Percentiles rank a stretch among this genome's conserved stretches.
Conservation (phyloP, 2,797 vertebrate genomes). For the Bovichtus diacanthus region DNA sequence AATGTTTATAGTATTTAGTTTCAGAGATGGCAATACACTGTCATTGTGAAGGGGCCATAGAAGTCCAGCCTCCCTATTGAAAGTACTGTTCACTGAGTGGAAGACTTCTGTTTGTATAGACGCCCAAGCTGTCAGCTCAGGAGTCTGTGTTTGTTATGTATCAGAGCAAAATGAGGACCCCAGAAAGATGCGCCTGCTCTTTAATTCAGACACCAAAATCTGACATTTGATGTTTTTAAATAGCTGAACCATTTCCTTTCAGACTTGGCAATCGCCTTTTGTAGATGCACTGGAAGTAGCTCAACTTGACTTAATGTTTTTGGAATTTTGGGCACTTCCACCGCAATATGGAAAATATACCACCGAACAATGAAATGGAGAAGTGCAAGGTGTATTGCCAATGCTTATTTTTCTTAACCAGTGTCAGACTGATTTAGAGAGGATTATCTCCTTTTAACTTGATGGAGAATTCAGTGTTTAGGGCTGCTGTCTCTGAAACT, state of each 20-base stretch:
- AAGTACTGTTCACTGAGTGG: constrained; percentile 17
- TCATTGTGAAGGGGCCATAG: not conserved
- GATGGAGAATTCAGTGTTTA: constrained; percentile 49
- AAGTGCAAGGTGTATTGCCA: constrained; percentile 66
- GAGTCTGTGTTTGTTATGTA: constrained; percentile 20
- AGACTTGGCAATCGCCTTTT: constrained; percentile 12
- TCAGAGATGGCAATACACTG: not conserved
- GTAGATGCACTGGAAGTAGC: constrained; percentile 45
- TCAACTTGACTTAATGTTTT: constrained; percentile 45
- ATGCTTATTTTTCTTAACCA: constrained; percentile 56
- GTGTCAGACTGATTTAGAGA: constrained; percentile 61
- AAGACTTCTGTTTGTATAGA: constrained; percentile 15
- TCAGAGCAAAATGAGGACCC: constrained; percentile 5
- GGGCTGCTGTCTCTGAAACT: constrained; percentile 48
- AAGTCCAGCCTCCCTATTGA: constrained; percentile 24
- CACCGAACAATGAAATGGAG: constrained; percentile 70
- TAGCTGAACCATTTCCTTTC: constrained; percentile 28
- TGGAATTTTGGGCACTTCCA: constrained; percentile 52
- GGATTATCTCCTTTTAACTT: constrained; percentile 55
- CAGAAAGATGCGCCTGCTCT: constrained; percentile 14
- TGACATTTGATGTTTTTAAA: constrained; percentile 41
- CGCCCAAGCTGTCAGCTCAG: constrained; percentile 19
- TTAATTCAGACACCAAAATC: constrained; percentile 27
- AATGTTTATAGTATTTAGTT: not conserved
- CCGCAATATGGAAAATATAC: constrained; percentile 67